A percentile compares a stretch with the other conserved stretches of the same genome.
phyloP scores from a whole-genome alignment of 2,797 vertebrate species.

The Spatula clypeata region DNA sequence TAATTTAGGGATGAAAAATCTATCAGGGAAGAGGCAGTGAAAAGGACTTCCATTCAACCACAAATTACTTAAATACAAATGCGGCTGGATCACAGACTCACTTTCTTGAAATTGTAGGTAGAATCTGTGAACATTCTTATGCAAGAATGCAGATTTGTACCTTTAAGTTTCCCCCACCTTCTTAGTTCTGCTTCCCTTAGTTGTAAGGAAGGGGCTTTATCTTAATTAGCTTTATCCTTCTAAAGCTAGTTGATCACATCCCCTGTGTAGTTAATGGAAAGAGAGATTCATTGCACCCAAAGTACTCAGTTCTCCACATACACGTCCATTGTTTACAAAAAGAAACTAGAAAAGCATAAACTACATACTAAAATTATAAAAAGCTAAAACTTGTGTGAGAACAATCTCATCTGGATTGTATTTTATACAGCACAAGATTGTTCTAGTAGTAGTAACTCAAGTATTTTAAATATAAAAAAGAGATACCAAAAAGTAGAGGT shows the following conservation, averaged over 20 bases:
- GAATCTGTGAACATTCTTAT: not conserved
- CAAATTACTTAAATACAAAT: not conserved
- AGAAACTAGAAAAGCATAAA: not conserved
- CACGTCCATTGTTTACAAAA: not conserved
- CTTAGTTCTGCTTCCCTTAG: not conserved
- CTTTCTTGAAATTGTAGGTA: not conserved
- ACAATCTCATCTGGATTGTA: not conserved
- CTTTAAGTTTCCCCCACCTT: not conserved
- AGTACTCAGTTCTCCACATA: not conserved
- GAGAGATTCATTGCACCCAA: not conserved
- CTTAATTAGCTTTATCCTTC: not conserved
- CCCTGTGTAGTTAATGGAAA: not conserved
- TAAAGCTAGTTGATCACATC: not conserved
- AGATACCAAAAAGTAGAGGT: not conserved
- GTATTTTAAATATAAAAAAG: not conserved
- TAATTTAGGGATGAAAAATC: conserved; percentile 12
- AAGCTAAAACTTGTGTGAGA: not conserved
- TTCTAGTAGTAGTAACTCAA: not conserved
- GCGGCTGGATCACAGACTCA: not conserved
- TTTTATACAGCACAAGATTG: not conserved
- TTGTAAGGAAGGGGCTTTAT: not conserved
- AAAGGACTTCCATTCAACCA: not conserved
- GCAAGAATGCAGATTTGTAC: not conserved
- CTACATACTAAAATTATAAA: not conserved
- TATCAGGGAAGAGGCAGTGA: not conserved